Conservation (phyloP, 2,113 vertebrate genomes). For the Ictalurus furcatus region DNA sequence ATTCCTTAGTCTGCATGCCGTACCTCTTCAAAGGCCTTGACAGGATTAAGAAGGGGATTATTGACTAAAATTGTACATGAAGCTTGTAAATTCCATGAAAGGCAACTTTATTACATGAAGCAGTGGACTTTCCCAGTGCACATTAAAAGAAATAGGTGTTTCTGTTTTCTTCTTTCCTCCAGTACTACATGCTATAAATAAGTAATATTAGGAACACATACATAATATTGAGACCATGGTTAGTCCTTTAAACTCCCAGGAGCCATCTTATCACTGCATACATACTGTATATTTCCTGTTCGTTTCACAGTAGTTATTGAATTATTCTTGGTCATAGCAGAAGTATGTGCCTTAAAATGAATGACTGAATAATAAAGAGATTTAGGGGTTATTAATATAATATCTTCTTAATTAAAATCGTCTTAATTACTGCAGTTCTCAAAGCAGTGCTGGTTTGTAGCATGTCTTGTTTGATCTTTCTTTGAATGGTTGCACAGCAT, state of each 20-base stretch:
- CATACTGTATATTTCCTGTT: background rate
- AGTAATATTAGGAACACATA: background rate
- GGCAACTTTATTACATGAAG: background rate
- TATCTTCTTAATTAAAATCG: background rate
- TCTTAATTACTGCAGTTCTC: background rate
- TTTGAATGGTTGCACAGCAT: background rate
- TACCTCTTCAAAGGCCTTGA: slow-evolving; percentile 7
- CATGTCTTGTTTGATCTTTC: background rate
- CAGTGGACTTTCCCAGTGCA: background rate
- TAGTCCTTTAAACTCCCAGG: background rate
- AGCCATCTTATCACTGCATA: background rate
- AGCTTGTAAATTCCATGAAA: slow-evolving; percentile 5
- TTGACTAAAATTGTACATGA: slow-evolving; percentile 2
- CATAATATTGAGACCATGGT: background rate
- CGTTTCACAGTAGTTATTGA: background rate
- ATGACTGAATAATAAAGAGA: background rate
- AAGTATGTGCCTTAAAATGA: background rate
- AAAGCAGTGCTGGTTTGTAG: background rate
- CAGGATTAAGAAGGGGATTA: slow-evolving; percentile 8
- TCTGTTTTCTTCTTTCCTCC: background rate
- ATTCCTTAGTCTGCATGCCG: background rate
- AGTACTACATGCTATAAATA: background rate
- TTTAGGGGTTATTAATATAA: background rate
- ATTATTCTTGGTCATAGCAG: background rate
- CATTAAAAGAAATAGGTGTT: background rate